Conservation (phyloP, 2,113 vertebrate genomes). For the Tretioscincus oriximinensis region DNA sequence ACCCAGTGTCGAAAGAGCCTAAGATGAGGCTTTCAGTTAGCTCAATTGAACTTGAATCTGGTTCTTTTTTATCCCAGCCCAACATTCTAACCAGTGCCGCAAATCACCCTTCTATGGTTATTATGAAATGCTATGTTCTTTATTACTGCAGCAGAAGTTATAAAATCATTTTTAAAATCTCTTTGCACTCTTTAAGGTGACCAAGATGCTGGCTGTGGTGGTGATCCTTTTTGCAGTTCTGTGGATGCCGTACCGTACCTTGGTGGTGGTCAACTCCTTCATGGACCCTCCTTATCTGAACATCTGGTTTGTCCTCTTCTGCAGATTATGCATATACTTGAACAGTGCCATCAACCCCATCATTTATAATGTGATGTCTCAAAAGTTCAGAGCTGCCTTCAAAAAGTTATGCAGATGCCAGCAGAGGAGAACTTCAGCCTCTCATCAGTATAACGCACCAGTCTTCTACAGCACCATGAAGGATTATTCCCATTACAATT, state of each 20-base stretch:
- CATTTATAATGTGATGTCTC: conserved; percentile 87
- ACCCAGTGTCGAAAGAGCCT: no score
- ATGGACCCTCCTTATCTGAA: conserved; percentile 80
- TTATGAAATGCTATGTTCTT: not conserved
- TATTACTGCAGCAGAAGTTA: not conserved
- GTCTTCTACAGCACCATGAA: conserved; percentile 76
- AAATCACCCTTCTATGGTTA: not conserved
- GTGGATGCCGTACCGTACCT: conserved; percentile 83
- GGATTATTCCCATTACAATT: conserved; percentile 72
- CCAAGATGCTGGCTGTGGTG: conserved; percentile 86
- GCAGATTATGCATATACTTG: conserved; percentile 82
- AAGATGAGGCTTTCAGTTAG: no score
- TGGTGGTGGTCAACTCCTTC: conserved; percentile 88
- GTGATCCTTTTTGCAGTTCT: conserved; percentile 82
- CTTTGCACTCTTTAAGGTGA: conserved; percentile 69
- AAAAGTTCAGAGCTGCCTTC: conserved; percentile 83
- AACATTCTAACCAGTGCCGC: not conserved
- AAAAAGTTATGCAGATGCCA: conserved; percentile 75
- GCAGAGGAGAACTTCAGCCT: conserved; percentile 52
- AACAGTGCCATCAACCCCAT: conserved; percentile 87
- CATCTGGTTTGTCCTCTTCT: conserved; percentile 86
- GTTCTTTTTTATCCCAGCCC: not conserved
- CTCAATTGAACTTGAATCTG: not conserved
- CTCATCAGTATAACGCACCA: conserved; percentile 5
- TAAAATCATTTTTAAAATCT: conserved; percentile 20